A percentile compares a stretch with the other conserved stretches of the same genome.
Evolutionary conservation across 2,888 invertebrate genomes (phyloP).

Genomic region (Didymodactylos carnosus): DNA sequence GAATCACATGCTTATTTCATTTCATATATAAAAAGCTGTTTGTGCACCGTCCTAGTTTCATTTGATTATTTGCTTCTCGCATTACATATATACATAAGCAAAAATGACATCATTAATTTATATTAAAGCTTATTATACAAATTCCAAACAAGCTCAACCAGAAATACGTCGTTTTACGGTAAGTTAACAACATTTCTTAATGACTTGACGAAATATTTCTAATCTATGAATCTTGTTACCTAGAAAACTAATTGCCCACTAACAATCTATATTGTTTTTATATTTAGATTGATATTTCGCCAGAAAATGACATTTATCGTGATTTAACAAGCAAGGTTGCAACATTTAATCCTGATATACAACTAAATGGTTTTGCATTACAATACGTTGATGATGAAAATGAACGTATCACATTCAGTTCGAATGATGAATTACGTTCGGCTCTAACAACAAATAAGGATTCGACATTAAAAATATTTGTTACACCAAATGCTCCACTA

Average conservation of each 20-base stretch:
- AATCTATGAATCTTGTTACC: too few relatives aligned
- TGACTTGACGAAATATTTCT: too few relatives aligned
- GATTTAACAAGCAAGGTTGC: background rate
- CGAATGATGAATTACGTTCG: background rate
- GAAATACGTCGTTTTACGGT: background rate
- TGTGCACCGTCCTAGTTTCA: too few relatives aligned
- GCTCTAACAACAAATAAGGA: background rate
- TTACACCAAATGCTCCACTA: background rate
- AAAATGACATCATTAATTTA: background rate
- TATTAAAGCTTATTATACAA: background rate
- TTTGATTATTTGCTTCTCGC: too few relatives aligned
- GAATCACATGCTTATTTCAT: too few relatives aligned
- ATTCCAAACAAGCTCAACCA: background rate
- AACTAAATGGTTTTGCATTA: background rate
- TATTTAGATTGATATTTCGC: background rate
- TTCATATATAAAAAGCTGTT: too few relatives aligned
- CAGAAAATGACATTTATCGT: background rate
- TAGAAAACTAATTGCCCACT: too few relatives aligned
- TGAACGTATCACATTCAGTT: background rate
- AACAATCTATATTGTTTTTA: background rate
- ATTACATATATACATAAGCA: too few relatives aligned
- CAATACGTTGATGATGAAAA: background rate
- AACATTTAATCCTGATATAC: background rate
- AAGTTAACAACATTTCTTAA: too few relatives aligned
- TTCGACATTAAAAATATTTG: background rate